Evolutionary conservation across 2,113 vertebrate species (phyloP), one percentile per base, ranked within the genome.

Genomic region (Lophochroa leadbeateri): DNA sequence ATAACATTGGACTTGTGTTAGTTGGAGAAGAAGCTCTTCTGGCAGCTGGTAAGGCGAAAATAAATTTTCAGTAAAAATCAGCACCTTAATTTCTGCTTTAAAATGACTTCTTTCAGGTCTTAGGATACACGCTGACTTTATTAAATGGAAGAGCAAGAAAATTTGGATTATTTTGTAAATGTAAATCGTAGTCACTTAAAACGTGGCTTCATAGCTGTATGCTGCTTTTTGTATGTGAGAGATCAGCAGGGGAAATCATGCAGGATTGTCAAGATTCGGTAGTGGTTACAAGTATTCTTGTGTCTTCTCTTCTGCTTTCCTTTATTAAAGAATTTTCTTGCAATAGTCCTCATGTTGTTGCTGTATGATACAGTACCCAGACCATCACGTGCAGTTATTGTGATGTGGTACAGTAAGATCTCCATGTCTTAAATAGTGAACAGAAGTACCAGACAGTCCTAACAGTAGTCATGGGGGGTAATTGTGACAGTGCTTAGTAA

Each of bases 21-120:
- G 98, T 99, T 3, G 99, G 98, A 27, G 98, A 98, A 23, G 99
- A 99, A 96, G 97, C 98, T 52, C 98, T 98, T 3, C 86, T 99
- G 63, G 98, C 98, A 70, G 98, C 98, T 87, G 98, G 98, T 99
- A 93, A 97, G 94, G 29, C 77, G 57, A 70, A 53, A 92, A 79
- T 53, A 74, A 52, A 67, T 39, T 46, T 18, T 68, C 11, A 28
- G 60, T 10, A 75, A 69, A 91, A 79, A 33, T 27, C 24, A 82
- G 23, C 23, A n/a, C 39, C 44, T 89, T 81, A 49, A 68, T 49
- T 43, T 82, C 64, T 61, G 46, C 28, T 93, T 74, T 82, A 60
- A 49, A 84, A 27, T 17, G 0, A 61, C 13, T 25, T 61, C 57
- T 27, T 87, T 69, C 2, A 5, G 46, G 50, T 89, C n/a, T 24